These are phyloP conservation scores for Pedionomus torquatus DNA, from an alignment of 2,113 vertebrate genomes.

Conservation along the genomic window DNA sequence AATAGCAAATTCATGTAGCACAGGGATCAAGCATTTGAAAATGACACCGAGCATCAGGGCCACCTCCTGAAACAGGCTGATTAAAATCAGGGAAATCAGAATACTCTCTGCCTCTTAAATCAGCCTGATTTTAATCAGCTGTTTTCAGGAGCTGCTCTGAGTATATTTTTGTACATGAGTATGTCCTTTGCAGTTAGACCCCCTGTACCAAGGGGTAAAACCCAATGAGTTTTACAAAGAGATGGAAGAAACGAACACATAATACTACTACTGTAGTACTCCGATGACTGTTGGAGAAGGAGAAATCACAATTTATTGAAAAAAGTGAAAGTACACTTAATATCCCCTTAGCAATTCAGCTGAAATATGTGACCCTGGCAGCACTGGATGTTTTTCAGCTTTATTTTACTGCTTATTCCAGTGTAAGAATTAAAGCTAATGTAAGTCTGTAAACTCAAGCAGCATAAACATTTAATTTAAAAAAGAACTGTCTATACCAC, in stretches of 20 bases:
- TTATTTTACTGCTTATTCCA: slow-evolving; percentile 17
- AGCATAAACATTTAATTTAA: background rate
- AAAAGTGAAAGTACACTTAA: background rate
- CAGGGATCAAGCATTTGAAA: background rate
- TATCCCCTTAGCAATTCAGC: background rate
- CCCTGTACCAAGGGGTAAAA: background rate
- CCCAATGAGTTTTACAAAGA: background rate
- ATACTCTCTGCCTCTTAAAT: slow-evolving; percentile 22
- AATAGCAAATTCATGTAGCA: background rate
- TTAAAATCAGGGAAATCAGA: background rate
- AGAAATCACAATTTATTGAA: background rate
- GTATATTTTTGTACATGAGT: rapidly evolving
- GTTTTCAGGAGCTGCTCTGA: background rate
- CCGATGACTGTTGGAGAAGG: background rate
- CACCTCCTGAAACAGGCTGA: background rate
- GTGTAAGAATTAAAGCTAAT: slow-evolving; percentile 11
- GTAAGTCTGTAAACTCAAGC: background rate
- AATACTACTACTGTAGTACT: background rate
- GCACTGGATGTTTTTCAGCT: background rate
- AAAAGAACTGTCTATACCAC: background rate
- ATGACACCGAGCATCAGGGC: background rate
- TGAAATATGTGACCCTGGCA: slow-evolving; percentile 37
- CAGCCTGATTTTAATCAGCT: slow-evolving; percentile 19
- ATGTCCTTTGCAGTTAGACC: background rate
- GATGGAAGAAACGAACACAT: background rate